These are phyloP conservation scores for Pogonomyrmex californicus DNA, from an alignment of 1,140 invertebrate genomes.

Conservation along the genomic window DNA sequence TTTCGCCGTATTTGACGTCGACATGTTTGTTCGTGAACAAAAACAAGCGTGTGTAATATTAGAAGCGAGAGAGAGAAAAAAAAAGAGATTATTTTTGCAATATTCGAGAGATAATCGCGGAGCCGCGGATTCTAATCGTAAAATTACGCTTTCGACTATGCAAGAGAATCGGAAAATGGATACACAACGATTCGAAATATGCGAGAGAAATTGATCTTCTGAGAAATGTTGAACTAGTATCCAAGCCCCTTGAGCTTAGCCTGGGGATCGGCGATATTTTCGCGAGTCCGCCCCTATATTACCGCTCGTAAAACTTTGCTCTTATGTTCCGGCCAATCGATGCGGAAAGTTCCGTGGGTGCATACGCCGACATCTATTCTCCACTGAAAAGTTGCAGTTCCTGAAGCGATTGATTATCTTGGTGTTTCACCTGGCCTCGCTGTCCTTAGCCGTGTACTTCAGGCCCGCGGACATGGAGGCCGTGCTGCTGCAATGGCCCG, in stretches of 20 bases:
- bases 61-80: background rate
- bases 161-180: background rate
- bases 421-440: slow-evolving; percentile 94
- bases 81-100: background rate
- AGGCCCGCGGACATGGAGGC: slow-evolving; percentile 90
- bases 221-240: background rate
- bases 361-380: slow-evolving; percentile 57
- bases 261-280: slow-evolving; percentile 47
- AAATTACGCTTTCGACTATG: background rate
- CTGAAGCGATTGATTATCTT: slow-evolving; percentile 95
- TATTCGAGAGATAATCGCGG: background rate
- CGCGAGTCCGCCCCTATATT: slow-evolving; percentile 24
- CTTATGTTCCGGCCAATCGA: slow-evolving; percentile 54
- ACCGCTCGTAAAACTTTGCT: slow-evolving; percentile 51
- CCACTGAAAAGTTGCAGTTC: slow-evolving; percentile 90
- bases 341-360: slow-evolving; percentile 50
- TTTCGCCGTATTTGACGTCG: background rate
- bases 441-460: slow-evolving; percentile 96
- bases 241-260: slow-evolving; percentile 19
- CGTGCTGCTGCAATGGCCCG: slow-evolving; percentile 87
- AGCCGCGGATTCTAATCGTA: background rate
- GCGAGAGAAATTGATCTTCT: slow-evolving; percentile 24
- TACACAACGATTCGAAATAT: slow-evolving; percentile 8
- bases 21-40: background rate
- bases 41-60: background rate